A percentile compares a stretch with the other conserved stretches of the same genome.
Evolutionary conservation across 2,113 vertebrate genomes (phyloP).

Genomic region (Plectropomus leopardus): DNA sequence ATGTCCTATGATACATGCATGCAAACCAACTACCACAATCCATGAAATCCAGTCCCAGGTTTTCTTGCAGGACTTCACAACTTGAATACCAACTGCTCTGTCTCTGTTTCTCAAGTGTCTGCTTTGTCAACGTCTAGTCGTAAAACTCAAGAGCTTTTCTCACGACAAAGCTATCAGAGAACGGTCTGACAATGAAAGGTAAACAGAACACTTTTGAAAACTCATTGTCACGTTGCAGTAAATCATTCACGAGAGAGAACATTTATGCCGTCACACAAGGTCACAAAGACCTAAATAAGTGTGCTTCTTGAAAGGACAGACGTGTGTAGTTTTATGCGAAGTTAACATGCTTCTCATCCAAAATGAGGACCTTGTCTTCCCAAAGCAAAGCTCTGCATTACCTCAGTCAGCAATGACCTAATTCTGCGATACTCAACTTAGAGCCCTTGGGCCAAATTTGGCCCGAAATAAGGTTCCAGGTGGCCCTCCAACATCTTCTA

Average conservation of each 20-base stretch:
- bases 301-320: constrained; percentile 15
- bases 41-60: background rate
- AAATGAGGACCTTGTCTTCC: constrained; percentile 17
- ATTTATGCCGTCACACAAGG: background rate
- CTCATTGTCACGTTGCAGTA: constrained; percentile 26
- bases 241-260: constrained; percentile 44
- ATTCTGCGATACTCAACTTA: too few species aligned
- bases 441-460: too few species aligned
- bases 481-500: too few species aligned
- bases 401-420: constrained; percentile 34
- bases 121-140: constrained; percentile 5
- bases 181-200: constrained; percentile 21
- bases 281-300: background rate
- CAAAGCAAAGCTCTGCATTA: constrained; percentile 6
- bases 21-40: background rate
- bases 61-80: constrained; percentile 7
- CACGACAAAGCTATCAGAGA: background rate
- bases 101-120: background rate
- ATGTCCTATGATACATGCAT: background rate
- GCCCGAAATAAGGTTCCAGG: too few species aligned
- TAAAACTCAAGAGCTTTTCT: background rate
- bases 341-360: constrained; percentile 12
- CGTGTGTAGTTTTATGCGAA: background rate
- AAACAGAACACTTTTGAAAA: background rate
- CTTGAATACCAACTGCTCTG: constrained; percentile 5